Evolutionary conservation across 1,140 invertebrate genomes (phyloP).

Genomic region (Drosophila prosaltans): DNA sequence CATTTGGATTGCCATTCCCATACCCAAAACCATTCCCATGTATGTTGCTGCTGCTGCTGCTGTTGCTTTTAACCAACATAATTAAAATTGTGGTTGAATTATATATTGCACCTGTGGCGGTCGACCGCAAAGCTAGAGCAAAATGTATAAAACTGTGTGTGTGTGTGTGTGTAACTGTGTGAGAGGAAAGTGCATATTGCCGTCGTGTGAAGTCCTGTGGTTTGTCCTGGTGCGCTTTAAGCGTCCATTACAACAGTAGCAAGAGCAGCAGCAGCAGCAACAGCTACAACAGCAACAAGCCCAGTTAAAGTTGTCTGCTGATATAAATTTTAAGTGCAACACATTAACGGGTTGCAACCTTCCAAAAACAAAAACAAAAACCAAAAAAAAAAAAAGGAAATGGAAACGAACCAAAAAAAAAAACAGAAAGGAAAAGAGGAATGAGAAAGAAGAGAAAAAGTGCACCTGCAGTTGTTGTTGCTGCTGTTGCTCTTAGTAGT

Average conservation of each 20-base stretch:
- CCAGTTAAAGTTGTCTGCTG: conserved; percentile 72
- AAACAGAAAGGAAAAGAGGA: not conserved
- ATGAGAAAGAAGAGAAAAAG: conserved; percentile 18
- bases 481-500: conserved; percentile 71
- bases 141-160: conserved; percentile 18
- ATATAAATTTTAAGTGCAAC: conserved; percentile 77
- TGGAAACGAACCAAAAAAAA: conserved; percentile 1
- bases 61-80: conserved; percentile 63
- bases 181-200: conserved; percentile 47
- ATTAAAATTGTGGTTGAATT: conserved; percentile 77
- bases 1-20: not conserved
- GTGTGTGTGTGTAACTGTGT: conserved; percentile 18
- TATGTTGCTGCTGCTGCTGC: conserved; percentile 15
- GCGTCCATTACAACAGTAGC: not conserved
- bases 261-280: conserved; percentile 11
- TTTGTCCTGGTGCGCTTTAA: conserved; percentile 59
- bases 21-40: not conserved
- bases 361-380: conserved; percentile 8
- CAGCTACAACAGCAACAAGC: conserved; percentile 22
- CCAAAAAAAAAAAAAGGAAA: conserved; percentile 15
- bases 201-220: conserved; percentile 57
- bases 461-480: conserved; percentile 65
- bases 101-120: conserved; percentile 76
- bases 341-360: conserved; percentile 69
- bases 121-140: conserved; percentile 47